A percentile compares a stretch with the other conserved stretches of the same genome.
Conservation (phyloP, 2,797 vertebrate genomes). For the Amphiprion clarkii region DNA sequence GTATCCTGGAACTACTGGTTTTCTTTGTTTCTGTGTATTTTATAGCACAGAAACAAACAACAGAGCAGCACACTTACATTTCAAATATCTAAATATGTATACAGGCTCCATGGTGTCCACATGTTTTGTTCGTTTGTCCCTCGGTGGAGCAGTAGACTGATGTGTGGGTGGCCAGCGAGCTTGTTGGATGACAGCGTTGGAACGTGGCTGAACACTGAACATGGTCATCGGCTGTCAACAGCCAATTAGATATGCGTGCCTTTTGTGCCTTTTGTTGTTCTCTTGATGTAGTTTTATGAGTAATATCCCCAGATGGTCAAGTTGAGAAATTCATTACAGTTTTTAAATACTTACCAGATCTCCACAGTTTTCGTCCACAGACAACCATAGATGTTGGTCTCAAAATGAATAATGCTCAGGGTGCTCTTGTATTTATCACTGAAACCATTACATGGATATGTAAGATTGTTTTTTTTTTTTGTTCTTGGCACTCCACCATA, state of each 20-base stretch:
- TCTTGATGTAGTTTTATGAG: conserved; percentile 19
- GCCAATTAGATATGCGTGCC: conserved; percentile 18
- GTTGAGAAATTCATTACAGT: conserved; percentile 16
- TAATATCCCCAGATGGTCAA: conserved; percentile 26
- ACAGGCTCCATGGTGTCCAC: background rate
- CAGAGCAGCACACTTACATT: background rate
- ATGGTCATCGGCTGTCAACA: conserved; percentile 23
- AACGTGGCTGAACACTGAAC: conserved; percentile 13
- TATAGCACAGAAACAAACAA: background rate
- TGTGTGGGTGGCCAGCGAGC: conserved; percentile 27
- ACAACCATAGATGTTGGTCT: background rate
- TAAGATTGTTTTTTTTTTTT: background rate
- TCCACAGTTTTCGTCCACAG: background rate
- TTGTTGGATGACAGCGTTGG: conserved; percentile 5
- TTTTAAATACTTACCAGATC: conserved; percentile 1
- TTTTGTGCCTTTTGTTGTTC: conserved; percentile 22
- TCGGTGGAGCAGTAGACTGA: background rate
- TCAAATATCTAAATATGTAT: background rate
- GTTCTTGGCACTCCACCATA: background rate
- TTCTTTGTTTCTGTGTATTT: background rate
- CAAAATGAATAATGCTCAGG: background rate
- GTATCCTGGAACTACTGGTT: background rate
- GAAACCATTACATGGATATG: background rate
- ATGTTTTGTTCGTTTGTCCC: conserved; percentile 1
- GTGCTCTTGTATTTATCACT: background rate